Evolutionary conservation across 2,888 invertebrate species (phyloP), one percentile per base, ranked within the genome.

Genomic region (Melangyna quadrimaculata): DNA sequence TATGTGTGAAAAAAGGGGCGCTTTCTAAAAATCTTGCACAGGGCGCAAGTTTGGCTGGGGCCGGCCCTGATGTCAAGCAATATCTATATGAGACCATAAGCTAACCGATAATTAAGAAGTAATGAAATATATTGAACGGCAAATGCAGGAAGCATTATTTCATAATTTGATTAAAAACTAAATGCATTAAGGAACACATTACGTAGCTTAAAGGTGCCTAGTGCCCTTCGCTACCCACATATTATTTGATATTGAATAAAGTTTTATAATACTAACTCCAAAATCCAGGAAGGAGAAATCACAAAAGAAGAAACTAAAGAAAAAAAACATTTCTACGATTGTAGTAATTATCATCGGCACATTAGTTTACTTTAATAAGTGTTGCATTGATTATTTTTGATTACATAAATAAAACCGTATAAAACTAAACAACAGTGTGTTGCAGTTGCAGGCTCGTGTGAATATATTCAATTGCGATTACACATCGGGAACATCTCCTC

Each of bases 351-450:
- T 37, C 24, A 24, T 35, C 59, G 35, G 24, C 8, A 59, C 24
- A 59, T 59, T 59, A 59, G 9, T 32, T 3, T n/a, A 14, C 22
- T 14, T 19, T 3, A 27, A 9, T 53, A 32, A 55, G 55, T 59
- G 22, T 59, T 59, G 59, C 59, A 59, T 22, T 59, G 37, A 35
- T 59, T 59, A 37, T 35, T 59, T 35, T 37, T 37, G 37, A 59
- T 59, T 59, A 5, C 59, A 37, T 59, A 24, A 37, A 59, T 14
- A 59, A 24, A 22, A 55, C 10, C 5, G 29, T 55, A 55, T 29
- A n/a, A n/a, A n/a, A n/a, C n/a, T n/a, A n/a, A n/a, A n/a, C 55
- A 14, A 24, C 24, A 37, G 22, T 59, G 35, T 37, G n/a, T n/a
- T n/a, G n/a, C n/a, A n/a, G n/a, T n/a, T n/a, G n/a, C n/a, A n/a